Percentiles rank a stretch among this genome's conserved stretches.
Evolutionary conservation across 2,888 invertebrate species (phyloP).

Genomic region (Alitta virens): DNA sequence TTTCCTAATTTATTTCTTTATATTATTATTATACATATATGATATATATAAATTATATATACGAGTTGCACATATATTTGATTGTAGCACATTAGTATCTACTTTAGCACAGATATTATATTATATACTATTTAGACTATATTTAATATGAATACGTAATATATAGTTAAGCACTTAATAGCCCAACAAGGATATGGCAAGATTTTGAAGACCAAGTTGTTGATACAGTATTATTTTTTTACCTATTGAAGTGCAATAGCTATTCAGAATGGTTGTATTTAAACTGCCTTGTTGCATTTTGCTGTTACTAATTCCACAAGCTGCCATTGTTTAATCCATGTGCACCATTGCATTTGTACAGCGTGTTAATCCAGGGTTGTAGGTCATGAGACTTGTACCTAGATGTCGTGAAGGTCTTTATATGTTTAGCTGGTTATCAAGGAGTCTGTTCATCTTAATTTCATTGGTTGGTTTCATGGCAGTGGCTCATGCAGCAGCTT

Average conservation of each 20-base stretch:
- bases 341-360: not conserved
- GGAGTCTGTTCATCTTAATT: too few relatives aligned
- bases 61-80: too few relatives aligned
- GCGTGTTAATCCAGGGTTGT: too few relatives aligned
- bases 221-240: constrained; percentile 1
- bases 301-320: not conserved
- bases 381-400: too few relatives aligned
- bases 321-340: not conserved
- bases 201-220: not conserved
- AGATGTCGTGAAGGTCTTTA: too few relatives aligned
- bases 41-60: constrained; percentile 12
- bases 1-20: constrained; percentile 15
- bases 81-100: too few relatives aligned
- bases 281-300: constrained; percentile 1
- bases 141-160: not conserved
- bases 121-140: too few relatives aligned
- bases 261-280: not conserved
- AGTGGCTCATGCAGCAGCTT: too few relatives aligned
- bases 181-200: not conserved
- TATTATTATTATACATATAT: constrained; percentile 6
- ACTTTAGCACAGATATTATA: too few relatives aligned
- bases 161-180: not conserved
- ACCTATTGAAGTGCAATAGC: not conserved
- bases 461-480: too few relatives aligned
- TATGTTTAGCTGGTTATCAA: too few relatives aligned